These are phyloP conservation scores for Enteromius argenteus DNA, from an alignment of 2,797 vertebrate species.

Conservation along the genomic window DNA sequence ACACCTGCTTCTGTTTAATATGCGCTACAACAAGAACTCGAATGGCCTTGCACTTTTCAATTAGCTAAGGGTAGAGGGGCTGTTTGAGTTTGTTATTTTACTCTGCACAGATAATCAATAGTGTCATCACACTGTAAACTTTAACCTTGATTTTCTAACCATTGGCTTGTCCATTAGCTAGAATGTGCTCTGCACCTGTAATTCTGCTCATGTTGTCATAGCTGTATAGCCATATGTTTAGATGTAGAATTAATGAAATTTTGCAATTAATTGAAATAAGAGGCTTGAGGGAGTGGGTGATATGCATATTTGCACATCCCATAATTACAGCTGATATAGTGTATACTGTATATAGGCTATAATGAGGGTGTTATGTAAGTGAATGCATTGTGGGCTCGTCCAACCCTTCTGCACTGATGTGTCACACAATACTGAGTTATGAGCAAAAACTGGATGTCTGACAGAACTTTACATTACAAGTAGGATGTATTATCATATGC, in stretches of 20 bases:
- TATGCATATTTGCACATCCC: constrained; percentile 9
- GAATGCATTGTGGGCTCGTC: constrained; percentile 1
- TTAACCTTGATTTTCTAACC: constrained; percentile 34
- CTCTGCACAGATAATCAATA: constrained; percentile 13
- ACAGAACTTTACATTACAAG: background rate
- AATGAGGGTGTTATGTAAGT: constrained; percentile 34
- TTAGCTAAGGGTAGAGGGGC: background rate
- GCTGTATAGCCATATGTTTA: background rate
- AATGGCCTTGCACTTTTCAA: constrained; percentile 26
- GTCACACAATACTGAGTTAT: constrained; percentile 20
- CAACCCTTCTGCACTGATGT: background rate
- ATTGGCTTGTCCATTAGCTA: background rate
- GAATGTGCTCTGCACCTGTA: background rate
- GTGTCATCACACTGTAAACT: constrained; percentile 34
- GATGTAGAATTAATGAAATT: background rate
- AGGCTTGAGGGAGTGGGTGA: constrained; percentile 2
- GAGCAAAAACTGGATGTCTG: constrained; percentile 15
- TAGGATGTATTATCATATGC: background rate
- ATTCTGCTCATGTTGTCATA: background rate
- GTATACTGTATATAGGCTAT: background rate
- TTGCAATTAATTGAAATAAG: constrained; percentile 22
- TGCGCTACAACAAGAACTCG: background rate
- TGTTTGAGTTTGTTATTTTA: constrained; percentile 21
- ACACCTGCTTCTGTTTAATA: constrained; percentile 44
- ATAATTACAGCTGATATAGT: constrained; percentile 18